phyloP scores from a whole-genome alignment of 2,888 invertebrate genomes.

The Drosophila pullipes region DNA sequence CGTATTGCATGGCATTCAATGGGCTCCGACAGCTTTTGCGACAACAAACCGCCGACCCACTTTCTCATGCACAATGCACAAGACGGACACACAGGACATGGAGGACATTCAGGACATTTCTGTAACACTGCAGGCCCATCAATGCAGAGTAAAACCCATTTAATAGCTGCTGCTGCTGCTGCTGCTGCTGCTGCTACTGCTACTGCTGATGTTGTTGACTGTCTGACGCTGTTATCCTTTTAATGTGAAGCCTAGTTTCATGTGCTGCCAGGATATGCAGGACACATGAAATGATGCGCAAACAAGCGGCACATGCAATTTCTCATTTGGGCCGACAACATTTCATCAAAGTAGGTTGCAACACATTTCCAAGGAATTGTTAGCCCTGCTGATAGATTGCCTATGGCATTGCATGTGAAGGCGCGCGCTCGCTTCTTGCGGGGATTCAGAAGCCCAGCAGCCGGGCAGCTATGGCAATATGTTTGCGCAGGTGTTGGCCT shows the following conservation, averaged over 20 bases:
- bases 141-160: slow-evolving; percentile 77
- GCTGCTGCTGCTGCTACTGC: slow-evolving; percentile 32
- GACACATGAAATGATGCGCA: slow-evolving; percentile 65
- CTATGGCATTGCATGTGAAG: slow-evolving; percentile 24
- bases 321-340: slow-evolving; percentile 67
- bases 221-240: slow-evolving; percentile 68
- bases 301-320: slow-evolving; percentile 67
- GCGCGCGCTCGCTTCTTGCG: slow-evolving; percentile 16
- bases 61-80: slow-evolving; percentile 63
- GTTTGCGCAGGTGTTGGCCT: slow-evolving; percentile 61
- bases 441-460: not conserved
- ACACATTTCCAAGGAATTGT: slow-evolving; percentile 43
- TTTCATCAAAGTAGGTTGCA: slow-evolving; percentile 75
- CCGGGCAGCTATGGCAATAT: slow-evolving; percentile 22
- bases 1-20: slow-evolving; percentile 44
- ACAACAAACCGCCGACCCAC: slow-evolving; percentile 76
- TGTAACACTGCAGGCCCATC: slow-evolving; percentile 50
- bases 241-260: slow-evolving; percentile 57
- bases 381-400: slow-evolving; percentile 50
- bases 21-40: slow-evolving; percentile 62
- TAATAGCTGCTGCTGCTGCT: slow-evolving; percentile 50
- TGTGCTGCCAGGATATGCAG: slow-evolving; percentile 22
- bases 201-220: slow-evolving; percentile 53
- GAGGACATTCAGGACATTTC: slow-evolving; percentile 24
- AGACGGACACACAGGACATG: slow-evolving; percentile 22